Conservation (phyloP, 2,113 vertebrate genomes). For the Tenrec ecaudatus region DNA sequence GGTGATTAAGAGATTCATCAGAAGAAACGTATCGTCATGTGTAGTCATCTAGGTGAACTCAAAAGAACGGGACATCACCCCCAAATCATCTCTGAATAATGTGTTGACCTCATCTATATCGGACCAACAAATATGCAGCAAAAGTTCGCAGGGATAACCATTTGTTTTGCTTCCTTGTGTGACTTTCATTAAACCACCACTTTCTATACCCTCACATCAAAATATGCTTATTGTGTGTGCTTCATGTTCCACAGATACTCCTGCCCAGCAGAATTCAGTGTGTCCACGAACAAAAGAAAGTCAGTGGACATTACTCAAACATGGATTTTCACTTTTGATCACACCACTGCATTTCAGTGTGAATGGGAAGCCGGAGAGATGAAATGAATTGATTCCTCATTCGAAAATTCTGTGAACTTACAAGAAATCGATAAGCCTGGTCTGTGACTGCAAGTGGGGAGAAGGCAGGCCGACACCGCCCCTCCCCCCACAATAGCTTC, state of each 20-base stretch:
- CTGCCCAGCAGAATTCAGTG: neutral
- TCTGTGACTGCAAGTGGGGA: neutral
- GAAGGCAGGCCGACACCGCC: neutral
- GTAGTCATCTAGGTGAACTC: neutral
- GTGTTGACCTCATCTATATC: neutral
- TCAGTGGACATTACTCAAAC: neutral
- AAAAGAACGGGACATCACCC: neutral
- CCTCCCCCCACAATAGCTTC: neutral
- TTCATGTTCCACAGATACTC: neutral
- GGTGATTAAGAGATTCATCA: neutral
- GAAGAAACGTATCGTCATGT: neutral
- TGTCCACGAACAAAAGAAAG: neutral
- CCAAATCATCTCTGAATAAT: neutral
- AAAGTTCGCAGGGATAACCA: neutral
- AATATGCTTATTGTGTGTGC: neutral
- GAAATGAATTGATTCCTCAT: neutral
- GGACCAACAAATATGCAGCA: neutral
- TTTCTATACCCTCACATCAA: neutral
- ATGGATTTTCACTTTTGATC: conserved; percentile 9
- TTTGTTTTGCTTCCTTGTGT: neutral
- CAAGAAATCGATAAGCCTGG: neutral
- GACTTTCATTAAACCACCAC: neutral
- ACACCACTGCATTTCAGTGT: conserved; percentile 28
- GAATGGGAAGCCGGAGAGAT: neutral
- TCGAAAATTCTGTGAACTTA: conserved; percentile 11